Base-by-base conservation (phyloP, 2,797 vertebrate species). In the Ataeniobius toweri region DNA sequence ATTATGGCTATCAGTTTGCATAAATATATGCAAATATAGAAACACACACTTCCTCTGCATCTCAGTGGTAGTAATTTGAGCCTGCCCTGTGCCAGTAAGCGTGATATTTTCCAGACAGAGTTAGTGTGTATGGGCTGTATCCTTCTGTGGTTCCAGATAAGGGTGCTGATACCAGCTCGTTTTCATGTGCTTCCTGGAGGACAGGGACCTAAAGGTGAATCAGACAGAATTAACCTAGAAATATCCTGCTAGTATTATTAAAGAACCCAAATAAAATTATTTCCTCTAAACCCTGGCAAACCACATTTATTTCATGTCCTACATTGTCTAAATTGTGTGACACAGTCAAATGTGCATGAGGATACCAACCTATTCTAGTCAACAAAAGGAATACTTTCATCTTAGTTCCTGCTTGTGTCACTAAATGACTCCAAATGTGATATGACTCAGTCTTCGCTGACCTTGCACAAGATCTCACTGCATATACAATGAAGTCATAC, bases 21-120 rank as follows among this genome's bases (percentile, higher is more conserved):
- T 78, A 41, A 68, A 28, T 39, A 44, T 48, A 84, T 80, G 63
- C 50, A 79, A 80, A 89, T 41, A 20, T 61, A 74, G 61, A 84
- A 69, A 77, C 1, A 18, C 73, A 83, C 76, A 74, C 89, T 83
- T 89, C 82, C 85, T 81, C 75, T 71, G 50, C 20, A 82, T 80
- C 76, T 78, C 83, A 76, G 56, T 77, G 61, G 72, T 71, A 73
- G 91, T 90, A 93, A 94, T 80, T 51, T 80, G 90, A 94, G 90
- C 90, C 91, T 71, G 71, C 75, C 76, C 81, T 67, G 80, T 94
- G 91, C 92, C 90, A 76, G 94, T 92, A 94, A 95, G 86, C 71
- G 61, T 39, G 85, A 91, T 76, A 80, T 90, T 68, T 93, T 94
- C 91, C 89, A 70, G 86, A 88, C 84, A 82, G 77, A 87, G 83